Evolutionary conservation across 2,797 vertebrate species (phyloP).

Genomic region (Trachops cirrhosus): DNA sequence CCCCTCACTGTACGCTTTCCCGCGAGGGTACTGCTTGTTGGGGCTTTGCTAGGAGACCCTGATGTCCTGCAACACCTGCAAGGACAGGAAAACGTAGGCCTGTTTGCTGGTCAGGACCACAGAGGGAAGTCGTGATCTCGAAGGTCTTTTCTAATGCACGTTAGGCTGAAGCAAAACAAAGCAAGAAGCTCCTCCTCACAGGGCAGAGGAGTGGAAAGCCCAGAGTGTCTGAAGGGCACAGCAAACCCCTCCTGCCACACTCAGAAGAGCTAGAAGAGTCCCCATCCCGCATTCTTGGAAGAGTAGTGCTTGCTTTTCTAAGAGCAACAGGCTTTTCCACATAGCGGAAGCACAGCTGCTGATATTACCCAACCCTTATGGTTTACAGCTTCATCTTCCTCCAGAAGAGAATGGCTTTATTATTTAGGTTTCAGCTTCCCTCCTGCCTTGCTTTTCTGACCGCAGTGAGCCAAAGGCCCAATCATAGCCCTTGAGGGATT

Average conservation of each 20-base stretch:
- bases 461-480: neutral
- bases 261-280: neutral
- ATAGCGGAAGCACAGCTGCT: neutral
- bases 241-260: neutral
- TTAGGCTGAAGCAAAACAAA: neutral
- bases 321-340: neutral
- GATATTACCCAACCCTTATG: neutral
- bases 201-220: neutral
- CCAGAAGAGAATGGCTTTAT: neutral
- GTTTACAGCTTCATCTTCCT: neutral
- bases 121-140: neutral
- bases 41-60: neutral
- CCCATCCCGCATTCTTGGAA: neutral
- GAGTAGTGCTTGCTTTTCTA: neutral
- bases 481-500: neutral
- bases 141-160: neutral
- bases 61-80: neutral
- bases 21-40: neutral
- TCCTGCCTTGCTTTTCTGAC: neutral
- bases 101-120: neutral
- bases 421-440: neutral
- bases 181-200: neutral
- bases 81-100: neutral
- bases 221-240: neutral
- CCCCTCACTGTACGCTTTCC: neutral